Evolutionary conservation across 2,888 invertebrate genomes (phyloP).

Genomic region (Apoda limacodes): DNA sequence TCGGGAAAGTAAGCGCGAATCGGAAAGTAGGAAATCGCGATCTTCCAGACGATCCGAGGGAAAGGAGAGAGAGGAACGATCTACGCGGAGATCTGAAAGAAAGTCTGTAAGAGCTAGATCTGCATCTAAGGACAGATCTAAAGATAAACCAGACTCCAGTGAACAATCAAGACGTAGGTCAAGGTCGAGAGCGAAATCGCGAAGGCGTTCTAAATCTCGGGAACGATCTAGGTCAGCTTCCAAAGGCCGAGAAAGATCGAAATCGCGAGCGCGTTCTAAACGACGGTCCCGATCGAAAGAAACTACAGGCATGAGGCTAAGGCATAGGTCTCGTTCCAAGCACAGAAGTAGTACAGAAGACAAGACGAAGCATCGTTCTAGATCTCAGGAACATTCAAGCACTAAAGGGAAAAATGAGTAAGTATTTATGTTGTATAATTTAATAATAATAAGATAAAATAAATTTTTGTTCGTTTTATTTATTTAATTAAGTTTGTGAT

Average conservation of each 20-base stretch:
- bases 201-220: slow-evolving; percentile 33
- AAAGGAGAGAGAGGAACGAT: slow-evolving; percentile 38
- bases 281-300: slow-evolving; percentile 22
- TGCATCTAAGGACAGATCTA: slow-evolving; percentile 34
- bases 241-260: slow-evolving; percentile 30
- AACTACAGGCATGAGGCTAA: slow-evolving; percentile 20
- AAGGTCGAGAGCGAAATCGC: slow-evolving; percentile 36
- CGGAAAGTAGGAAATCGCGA: slow-evolving; percentile 39
- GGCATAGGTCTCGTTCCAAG: slow-evolving; percentile 26
- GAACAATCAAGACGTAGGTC: slow-evolving; percentile 40
- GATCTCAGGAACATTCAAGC: slow-evolving; percentile 46
- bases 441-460: no score
- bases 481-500: no score
- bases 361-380: slow-evolving; percentile 40
- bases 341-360: slow-evolving; percentile 35
- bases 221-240: slow-evolving; percentile 39
- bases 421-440: slow-evolving; percentile 24
- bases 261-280: slow-evolving; percentile 26
- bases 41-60: slow-evolving; percentile 41
- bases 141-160: slow-evolving; percentile 36
- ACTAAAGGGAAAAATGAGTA: slow-evolving; percentile 55
- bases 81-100: slow-evolving; percentile 38
- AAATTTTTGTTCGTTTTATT: no score
- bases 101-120: slow-evolving; percentile 33
- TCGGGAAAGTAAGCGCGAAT: slow-evolving; percentile 42